phyloP scores from a whole-genome alignment of 2,888 invertebrate species.

The Netelia melanura region DNA sequence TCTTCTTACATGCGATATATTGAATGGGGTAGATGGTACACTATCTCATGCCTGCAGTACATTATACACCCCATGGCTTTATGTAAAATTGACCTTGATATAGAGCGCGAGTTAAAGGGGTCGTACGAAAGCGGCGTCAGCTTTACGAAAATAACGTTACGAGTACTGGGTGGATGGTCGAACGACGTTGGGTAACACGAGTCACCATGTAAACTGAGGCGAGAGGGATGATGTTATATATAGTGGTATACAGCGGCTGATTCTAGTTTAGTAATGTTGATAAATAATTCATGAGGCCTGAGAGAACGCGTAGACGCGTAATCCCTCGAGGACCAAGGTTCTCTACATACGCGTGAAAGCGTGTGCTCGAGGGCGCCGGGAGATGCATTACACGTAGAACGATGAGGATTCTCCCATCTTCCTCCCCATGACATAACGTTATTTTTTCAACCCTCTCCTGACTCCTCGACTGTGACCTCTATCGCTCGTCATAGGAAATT shows the following conservation, averaged over 20 bases:
- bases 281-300: slow-evolving; percentile 66
- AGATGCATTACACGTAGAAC: slow-evolving; percentile 30
- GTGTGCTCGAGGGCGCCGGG: slow-evolving; percentile 21
- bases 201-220: background rate
- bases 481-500: too few relatives aligned
- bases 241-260: background rate
- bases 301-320: slow-evolving; percentile 46
- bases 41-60: background rate
- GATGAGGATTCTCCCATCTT: background rate
- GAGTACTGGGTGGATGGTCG: background rate
- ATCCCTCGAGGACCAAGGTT: slow-evolving; percentile 49
- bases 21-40: background rate
- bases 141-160: background rate
- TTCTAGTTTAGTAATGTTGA: slow-evolving; percentile 22
- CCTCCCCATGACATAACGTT: too few relatives aligned
- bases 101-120: background rate
- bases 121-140: background rate
- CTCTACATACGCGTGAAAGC: slow-evolving; percentile 37
- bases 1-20: background rate
- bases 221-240: slow-evolving; percentile 16
- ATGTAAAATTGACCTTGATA: background rate
- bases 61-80: background rate
- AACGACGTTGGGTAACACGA: background rate
- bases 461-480: too few relatives aligned
- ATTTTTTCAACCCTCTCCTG: too few relatives aligned